Evolutionary conservation across 2,888 invertebrate species (phyloP).

Genomic region (Leptopterna dolabrata): DNA sequence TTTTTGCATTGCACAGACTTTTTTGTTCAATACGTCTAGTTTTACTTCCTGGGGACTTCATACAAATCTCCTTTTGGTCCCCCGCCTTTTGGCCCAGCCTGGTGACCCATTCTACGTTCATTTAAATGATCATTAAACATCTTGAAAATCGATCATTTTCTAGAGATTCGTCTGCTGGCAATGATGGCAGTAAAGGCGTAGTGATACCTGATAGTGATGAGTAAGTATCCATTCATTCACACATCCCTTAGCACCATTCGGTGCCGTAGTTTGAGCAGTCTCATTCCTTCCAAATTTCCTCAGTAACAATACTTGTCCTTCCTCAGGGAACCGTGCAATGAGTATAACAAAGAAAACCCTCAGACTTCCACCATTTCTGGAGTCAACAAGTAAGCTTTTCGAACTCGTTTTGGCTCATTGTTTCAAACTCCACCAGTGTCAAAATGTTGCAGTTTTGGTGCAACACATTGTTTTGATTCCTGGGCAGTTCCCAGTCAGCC

Average conservation of each 20-base stretch:
- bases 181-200: background rate
- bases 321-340: background rate
- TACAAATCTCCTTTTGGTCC: no score
- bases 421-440: background rate
- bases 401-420: background rate
- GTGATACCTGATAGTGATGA: conserved; percentile 30
- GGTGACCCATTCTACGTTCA: no score
- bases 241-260: background rate
- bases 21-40: no score
- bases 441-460: no score
- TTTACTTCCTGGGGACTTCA: no score
- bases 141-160: background rate
- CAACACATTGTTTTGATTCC: no score
- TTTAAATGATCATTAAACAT: no score
- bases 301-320: background rate
- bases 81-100: no score
- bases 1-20: no score
- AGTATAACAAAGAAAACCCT: background rate
- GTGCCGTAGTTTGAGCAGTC: background rate
- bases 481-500: no score
- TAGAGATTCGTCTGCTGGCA: background rate
- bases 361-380: background rate
- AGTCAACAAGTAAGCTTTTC: background rate
- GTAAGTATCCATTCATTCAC: background rate
- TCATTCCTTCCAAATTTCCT: background rate